phyloP scores from a whole-genome alignment of 2,888 invertebrate genomes.

The Griposia aprilina region DNA sequence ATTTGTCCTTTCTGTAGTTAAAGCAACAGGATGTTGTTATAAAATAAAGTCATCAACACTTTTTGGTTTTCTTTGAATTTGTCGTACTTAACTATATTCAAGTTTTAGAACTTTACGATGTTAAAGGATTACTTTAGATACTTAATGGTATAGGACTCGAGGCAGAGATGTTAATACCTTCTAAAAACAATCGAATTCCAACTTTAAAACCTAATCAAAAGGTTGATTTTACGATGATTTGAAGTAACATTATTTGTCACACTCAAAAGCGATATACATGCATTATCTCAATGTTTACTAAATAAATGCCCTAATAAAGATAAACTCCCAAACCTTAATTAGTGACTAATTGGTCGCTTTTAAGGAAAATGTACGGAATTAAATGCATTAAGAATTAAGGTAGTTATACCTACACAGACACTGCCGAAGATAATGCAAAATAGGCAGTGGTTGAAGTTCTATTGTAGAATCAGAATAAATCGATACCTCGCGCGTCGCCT shows the following conservation, averaged over 20 bases:
- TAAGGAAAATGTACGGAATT: slow-evolving; percentile 71
- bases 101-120: slow-evolving; percentile 15
- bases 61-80: slow-evolving; percentile 1
- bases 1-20: background rate
- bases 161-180: slow-evolving; percentile 4
- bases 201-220: slow-evolving; percentile 11
- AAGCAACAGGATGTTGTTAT: slow-evolving; percentile 5
- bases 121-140: slow-evolving; percentile 41
- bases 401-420: slow-evolving; percentile 6
- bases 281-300: slow-evolving; percentile 75
- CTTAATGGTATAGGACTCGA: slow-evolving; percentile 2
- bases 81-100: background rate
- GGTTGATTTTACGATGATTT: slow-evolving; percentile 26
- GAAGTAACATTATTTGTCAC: slow-evolving; percentile 37
- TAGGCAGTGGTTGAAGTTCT: background rate
- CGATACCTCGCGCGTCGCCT: too few species aligned
- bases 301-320: slow-evolving; percentile 80
- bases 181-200: background rate
- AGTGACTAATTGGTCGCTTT: slow-evolving; percentile 81
- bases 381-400: slow-evolving; percentile 69
- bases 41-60: slow-evolving; percentile 39
- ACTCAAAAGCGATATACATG: slow-evolving; percentile 47
- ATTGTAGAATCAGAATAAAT: background rate
- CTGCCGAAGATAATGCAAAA: too few species aligned
- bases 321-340: slow-evolving; percentile 78